Evolutionary conservation across 30 jellyfish, hydroid and myxozoan species (phyloP), one percentile per base, ranked within the genome.

Genomic region (Aurelia sp.): DNA sequence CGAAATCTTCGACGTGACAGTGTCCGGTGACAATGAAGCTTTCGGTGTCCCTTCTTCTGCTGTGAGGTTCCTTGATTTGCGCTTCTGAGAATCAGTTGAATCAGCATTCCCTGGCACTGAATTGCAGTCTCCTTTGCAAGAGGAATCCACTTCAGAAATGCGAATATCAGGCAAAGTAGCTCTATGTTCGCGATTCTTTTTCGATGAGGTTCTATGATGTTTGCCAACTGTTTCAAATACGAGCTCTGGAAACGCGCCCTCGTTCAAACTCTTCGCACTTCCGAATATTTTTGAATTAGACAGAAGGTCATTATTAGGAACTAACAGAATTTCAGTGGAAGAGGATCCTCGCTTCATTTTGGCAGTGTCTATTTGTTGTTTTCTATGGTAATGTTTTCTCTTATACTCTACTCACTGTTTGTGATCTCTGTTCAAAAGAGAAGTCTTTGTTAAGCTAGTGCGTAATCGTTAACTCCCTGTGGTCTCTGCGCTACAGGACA

Each of bases 181-280:
- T 61, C 74, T 53, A 18, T 63, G 73, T 48, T 76, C 87, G 52
- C 87, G 73, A 52, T 76, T 76, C 65, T 76, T 76, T 64, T 76
- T 44, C 55, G 55, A 44, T 44, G 55, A 44, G 16, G 55, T 60
- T 40, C 63, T 76, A 75, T 35, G 40, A 41, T 76, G 76, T 33
- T 76, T 76, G 69, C 87, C 87, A 33, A 76, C 87, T 12, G 87
- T 60, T 60, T 76, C 87, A 33, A 76, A 76, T 4, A 76, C 87
- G 52, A 76, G 76, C 76, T 76, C 87, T 17, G 87, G 60, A 33
- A 76, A 76, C 8, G 87, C 18, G 24, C 68, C 44, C 76, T 76
- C 87, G 40, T 44, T 60, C 77, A 76, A 60, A 75, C 48, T 76
- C 24, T 74, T 61, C 44, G 62, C 87, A 63, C 87, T 76, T 18